Evolutionary conservation across 2,888 invertebrate species (phyloP).

Genomic region (Ochropacha duplaris): DNA sequence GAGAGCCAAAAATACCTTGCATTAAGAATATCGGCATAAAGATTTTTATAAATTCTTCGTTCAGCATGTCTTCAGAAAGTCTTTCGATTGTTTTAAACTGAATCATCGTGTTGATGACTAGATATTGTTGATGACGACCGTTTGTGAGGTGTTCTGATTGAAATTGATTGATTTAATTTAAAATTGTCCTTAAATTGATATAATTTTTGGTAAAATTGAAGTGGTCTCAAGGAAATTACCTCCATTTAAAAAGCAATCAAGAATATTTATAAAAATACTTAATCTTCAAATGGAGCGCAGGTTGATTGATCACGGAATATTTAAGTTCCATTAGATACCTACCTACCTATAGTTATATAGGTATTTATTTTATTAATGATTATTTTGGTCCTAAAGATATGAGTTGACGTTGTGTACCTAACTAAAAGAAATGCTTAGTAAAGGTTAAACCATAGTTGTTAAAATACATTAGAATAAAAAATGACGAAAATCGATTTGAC

Average conservation of each 20-base stretch:
- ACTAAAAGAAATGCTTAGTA: neutral
- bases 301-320: neutral
- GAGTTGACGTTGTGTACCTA: neutral
- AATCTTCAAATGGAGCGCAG: neutral
- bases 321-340: neutral
- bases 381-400: neutral
- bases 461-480: neutral
- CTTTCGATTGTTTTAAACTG: constrained; percentile 31
- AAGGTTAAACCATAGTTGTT: neutral
- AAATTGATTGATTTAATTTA: neutral
- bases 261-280: neutral
- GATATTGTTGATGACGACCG: neutral
- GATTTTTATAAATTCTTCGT: constrained; percentile 51
- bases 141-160: neutral
- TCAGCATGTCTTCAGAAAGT: constrained; percentile 50
- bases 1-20: constrained; percentile 45
- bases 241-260: neutral
- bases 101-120: neutral
- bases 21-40: constrained; percentile 47
- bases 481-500: neutral
- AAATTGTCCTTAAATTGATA: neutral
- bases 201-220: neutral
- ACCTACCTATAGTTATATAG: neutral
- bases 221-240: neutral
- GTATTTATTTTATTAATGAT: neutral